Evolutionary conservation across 2,113 vertebrate species (phyloP).

Genomic region (Morone saxatilis): DNA sequence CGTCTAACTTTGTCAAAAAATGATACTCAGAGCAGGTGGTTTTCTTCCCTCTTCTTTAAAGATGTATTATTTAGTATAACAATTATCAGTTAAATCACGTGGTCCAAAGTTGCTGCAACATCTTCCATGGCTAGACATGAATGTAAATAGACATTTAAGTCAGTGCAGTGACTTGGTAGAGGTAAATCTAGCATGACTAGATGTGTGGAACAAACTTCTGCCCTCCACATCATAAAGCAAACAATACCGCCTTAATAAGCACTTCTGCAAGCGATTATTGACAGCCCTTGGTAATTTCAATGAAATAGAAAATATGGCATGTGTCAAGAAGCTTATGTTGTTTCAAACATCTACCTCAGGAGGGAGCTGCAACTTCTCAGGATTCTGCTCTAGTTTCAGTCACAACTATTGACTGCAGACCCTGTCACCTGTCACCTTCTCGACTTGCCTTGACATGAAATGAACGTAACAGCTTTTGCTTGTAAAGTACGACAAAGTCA

Average conservation of each 20-base stretch:
- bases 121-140: neutral
- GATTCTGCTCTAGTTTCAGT: constrained; percentile 46
- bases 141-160: neutral
- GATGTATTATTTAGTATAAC: neutral
- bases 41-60: neutral
- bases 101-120: neutral
- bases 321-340: constrained; percentile 47
- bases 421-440: constrained; percentile 60
- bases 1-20: neutral
- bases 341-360: constrained; percentile 77
- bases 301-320: neutral
- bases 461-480: neutral
- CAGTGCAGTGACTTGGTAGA: neutral
- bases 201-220: constrained; percentile 6
- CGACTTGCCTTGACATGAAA: neutral
- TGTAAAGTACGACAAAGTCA: no score
- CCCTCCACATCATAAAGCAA: neutral
- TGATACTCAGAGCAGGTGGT: neutral
- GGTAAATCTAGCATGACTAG: neutral
- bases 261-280: neutral
- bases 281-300: neutral
- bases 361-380: constrained; percentile 80
- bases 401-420: constrained; percentile 28
- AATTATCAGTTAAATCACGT: neutral
- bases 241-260: neutral